Conservation (phyloP, 2,113 vertebrate species). For the Phasianus colchicus region DNA sequence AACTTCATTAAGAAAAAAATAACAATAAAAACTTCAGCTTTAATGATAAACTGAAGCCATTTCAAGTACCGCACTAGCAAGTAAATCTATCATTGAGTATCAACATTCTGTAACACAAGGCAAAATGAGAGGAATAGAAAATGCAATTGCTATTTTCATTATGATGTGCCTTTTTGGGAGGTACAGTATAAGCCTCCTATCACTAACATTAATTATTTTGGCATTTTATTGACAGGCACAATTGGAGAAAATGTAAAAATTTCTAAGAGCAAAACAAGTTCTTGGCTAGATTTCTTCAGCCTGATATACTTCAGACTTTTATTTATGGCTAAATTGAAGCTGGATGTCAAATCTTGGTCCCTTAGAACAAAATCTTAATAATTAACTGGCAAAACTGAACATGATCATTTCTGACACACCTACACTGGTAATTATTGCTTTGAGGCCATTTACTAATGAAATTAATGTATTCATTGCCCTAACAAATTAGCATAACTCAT, state of each 20-base stretch:
- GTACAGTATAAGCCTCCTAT: constrained; percentile 62
- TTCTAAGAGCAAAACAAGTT: constrained; percentile 71
- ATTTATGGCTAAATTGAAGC: constrained; percentile 87
- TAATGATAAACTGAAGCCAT: constrained; percentile 67
- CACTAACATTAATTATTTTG: constrained; percentile 79
- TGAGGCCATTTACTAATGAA: constrained; percentile 99
- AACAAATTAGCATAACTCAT: constrained; percentile 99
- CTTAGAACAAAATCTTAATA: constrained; percentile 98
- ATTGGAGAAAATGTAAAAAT: constrained; percentile 66
- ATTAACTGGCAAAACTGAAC: constrained; percentile 99
- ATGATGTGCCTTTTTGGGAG: constrained; percentile 67
- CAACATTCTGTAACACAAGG: constrained; percentile 64
- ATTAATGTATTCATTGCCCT: constrained; percentile 99
- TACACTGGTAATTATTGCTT: constrained; percentile 99
- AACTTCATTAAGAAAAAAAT: constrained; percentile 58
- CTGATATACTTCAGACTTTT: constrained; percentile 68
- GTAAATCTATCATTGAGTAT: constrained; percentile 69
- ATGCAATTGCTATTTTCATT: constrained; percentile 72
- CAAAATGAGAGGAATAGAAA: constrained; percentile 57
- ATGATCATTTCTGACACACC: constrained; percentile 99
- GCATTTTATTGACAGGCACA: constrained; percentile 75
- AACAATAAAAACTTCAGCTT: constrained; percentile 53
- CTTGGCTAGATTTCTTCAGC: constrained; percentile 71
- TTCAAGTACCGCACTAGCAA: constrained; percentile 70
- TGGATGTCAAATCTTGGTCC: constrained; percentile 91